Conservation (phyloP, 2,797 vertebrate genomes). For the Rousettus madagascariensis region DNA sequence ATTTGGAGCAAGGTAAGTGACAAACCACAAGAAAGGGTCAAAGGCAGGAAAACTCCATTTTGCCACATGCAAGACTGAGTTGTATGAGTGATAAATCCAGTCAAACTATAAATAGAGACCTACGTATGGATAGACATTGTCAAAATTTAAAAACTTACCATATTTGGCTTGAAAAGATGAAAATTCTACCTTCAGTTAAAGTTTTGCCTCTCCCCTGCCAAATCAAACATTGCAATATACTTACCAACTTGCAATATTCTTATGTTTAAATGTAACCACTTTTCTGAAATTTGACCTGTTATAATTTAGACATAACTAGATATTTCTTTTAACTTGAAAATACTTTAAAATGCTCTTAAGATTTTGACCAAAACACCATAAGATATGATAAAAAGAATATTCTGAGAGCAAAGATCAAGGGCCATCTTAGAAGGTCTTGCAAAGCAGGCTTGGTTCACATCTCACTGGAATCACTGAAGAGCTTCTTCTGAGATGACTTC, state of each 20-base stretch:
- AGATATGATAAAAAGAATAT: too few relatives aligned
- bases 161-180: constrained; percentile 69
- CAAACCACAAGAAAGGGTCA: background rate
- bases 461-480: too few relatives aligned
- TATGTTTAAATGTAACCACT: background rate
- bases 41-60: background rate
- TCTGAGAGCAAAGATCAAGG: too few relatives aligned
- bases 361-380: too few relatives aligned
- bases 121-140: constrained; percentile 47
- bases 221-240: constrained; percentile 45
- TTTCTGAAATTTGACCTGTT: background rate
- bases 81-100: constrained; percentile 20
- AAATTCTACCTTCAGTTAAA: constrained; percentile 46
- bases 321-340: too few relatives aligned
- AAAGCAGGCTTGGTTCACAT: too few relatives aligned
- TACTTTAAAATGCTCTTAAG: too few relatives aligned
- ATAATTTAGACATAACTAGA: background rate
- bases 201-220: constrained; percentile 53
- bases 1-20: background rate
- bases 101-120: constrained; percentile 44
- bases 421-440: too few relatives aligned
- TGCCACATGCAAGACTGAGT: background rate
- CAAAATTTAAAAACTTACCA: constrained; percentile 62
- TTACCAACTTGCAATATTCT: background rate
- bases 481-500: background rate